A percentile compares a stretch with the other conserved stretches of the same genome.
Evolutionary conservation across 2,888 invertebrate genomes (phyloP).

Genomic region (Polymixis lichenea): DNA sequence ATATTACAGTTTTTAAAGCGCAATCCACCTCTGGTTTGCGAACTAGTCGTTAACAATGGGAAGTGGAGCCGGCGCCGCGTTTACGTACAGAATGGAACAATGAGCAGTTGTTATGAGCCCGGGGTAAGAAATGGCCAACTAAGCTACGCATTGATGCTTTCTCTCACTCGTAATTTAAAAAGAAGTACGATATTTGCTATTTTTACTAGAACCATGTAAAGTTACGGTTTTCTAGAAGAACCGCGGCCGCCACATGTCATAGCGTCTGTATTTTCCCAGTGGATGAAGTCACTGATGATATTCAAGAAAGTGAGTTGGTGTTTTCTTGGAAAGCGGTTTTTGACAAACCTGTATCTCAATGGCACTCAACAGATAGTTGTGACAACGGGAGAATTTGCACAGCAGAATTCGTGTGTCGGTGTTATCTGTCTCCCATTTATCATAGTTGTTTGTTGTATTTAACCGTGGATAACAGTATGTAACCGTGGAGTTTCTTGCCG

Average conservation of each 20-base stretch:
- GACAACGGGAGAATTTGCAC: no score
- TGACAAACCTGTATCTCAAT: no score
- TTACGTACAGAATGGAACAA: conserved; percentile 13
- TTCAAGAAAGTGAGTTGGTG: not conserved
- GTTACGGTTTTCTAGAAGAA: not conserved
- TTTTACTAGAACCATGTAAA: not conserved
- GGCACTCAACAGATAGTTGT: no score
- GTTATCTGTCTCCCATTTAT: no score
- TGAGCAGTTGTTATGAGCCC: not conserved
- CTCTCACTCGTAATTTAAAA: conserved; percentile 6
- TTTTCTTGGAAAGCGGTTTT: no score
- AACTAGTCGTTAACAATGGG: conserved; percentile 11
- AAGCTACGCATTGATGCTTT: not conserved
- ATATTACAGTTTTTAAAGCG: not conserved
- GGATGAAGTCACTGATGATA: not conserved
- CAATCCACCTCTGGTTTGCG: not conserved
- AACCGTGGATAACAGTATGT: no score
- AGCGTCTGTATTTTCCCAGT: not conserved
- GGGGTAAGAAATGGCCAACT: conserved; percentile 1
- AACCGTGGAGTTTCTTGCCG: no score
- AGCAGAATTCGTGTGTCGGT: no score
- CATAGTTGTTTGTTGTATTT: no score
- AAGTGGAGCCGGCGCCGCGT: not conserved
- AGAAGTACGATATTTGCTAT: not conserved
- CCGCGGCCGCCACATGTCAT: not conserved